Evolutionary conservation across 2,113 vertebrate genomes (phyloP).

Genomic region (Ivindomyrus marchei): DNA sequence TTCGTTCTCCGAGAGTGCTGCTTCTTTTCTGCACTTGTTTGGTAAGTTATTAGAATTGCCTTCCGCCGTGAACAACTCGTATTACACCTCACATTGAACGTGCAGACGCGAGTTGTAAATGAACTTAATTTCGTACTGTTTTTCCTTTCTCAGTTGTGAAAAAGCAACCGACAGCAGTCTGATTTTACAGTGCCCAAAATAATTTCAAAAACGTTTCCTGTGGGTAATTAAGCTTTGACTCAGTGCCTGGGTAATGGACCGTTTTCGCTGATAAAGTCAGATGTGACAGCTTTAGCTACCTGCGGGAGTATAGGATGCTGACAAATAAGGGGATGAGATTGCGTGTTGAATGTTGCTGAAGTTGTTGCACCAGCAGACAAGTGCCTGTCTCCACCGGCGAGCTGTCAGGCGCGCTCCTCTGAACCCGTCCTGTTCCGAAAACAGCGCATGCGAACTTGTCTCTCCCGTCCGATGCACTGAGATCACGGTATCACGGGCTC

Average conservation of each 20-base stretch:
- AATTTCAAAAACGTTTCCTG: neutral
- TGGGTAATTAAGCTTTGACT: neutral
- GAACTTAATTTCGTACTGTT: conserved; percentile 29
- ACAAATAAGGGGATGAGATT: neutral
- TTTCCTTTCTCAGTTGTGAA: conserved; percentile 18
- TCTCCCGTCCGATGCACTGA: conserved; percentile 40
- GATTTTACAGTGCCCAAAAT: neutral
- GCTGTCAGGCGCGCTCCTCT: conserved; percentile 32
- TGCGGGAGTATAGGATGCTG: neutral
- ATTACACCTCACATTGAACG: neutral
- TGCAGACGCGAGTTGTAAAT: conserved; percentile 46
- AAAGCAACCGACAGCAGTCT: neutral
- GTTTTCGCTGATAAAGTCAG: neutral
- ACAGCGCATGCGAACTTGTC: conserved; percentile 22
- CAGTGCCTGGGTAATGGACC: neutral
- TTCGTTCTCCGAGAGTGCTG: conserved; percentile 85
- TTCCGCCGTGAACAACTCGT: conserved; percentile 45
- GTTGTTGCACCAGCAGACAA: conserved; percentile 50
- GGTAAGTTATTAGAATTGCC: conserved; percentile 80
- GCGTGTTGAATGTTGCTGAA: conserved; percentile 42
- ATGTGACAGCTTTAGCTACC: neutral
- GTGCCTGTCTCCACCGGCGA: conserved; percentile 35
- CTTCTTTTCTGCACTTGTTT: conserved; percentile 84
- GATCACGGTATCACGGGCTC: neutral
- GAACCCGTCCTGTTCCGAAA: neutral